Base-by-base conservation (phyloP, 1,140 invertebrate species). In the Papilio aristodemus region DNA sequence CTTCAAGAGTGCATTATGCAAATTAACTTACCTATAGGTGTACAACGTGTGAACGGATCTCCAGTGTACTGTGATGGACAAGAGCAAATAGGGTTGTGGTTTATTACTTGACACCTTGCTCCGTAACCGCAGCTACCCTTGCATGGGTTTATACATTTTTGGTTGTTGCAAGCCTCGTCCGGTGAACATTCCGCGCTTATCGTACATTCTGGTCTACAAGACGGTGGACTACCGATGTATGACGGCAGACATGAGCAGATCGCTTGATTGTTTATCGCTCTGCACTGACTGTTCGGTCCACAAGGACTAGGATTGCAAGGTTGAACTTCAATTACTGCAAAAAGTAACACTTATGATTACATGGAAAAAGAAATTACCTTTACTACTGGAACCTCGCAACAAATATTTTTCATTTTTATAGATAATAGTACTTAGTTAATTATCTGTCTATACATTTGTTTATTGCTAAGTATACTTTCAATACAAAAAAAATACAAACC, bases 31-130 rank as follows among this genome's bases (percentile, higher is more conserved):
- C 87, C 80, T 86, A 92, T 86, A 79, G 84, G 80, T 72, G 93
- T 93, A 79, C 95, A 96, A 68, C 93, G 93, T 68, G 89, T 84
- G 77, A 95, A 94, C 39, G 95, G 94, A 92, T 95, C 94, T 69
- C 95, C 95, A 57, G 93, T 94, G 70, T 93, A 93, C 71, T 93
- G 93, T 39, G 80, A 73, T 19, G 93, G 90, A 81, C 95, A 94
- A 73, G 93, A 93, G 83, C 95, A 95, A 73, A 95, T 93, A 41
- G 96, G 95, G 59, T 94, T 94, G 87, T 97, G 96, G 83, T 96
- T 96, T 36, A 94, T 92, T 1, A 97, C 95, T 78, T 93, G 93
- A 85, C 96, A 97, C 76, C 94, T 93, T n/a, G 96, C 94, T 76
- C 95, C 95, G 36, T 95, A 84, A 27, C 96, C 96, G 86, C 96